These are phyloP conservation scores for Lottia scabra DNA, from an alignment of 2,888 invertebrate species.

Conservation along the genomic window DNA sequence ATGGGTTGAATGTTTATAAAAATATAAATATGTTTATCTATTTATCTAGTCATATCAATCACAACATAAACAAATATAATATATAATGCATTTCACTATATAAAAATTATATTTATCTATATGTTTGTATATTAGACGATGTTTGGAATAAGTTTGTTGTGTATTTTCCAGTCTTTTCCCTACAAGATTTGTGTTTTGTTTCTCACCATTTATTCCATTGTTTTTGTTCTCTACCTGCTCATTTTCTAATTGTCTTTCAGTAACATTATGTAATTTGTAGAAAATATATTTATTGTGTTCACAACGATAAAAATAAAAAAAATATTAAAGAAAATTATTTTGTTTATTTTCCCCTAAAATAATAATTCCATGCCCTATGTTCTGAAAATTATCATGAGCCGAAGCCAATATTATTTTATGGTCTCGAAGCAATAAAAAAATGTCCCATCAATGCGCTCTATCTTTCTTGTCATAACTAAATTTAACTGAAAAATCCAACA, in stretches of 20 bases:
- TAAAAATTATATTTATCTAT: background rate
- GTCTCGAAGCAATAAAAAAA: too few relatives aligned
- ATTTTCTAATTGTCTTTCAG: constrained; percentile 4
- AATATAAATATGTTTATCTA: too few relatives aligned
- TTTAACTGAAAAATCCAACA: too few relatives aligned
- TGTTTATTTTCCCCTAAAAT: too few relatives aligned
- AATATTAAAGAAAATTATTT: too few relatives aligned
- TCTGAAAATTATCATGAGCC: too few relatives aligned
- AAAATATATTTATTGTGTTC: constrained; percentile 2
- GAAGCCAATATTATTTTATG: too few relatives aligned
- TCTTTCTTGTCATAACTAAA: too few relatives aligned
- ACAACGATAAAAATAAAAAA: background rate
- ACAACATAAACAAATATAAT: background rate
- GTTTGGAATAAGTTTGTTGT: background rate
- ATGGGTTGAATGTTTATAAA: too few relatives aligned
- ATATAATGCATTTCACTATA: background rate
- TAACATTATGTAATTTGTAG: background rate
- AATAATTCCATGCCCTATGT: too few relatives aligned
- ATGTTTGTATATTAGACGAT: background rate
- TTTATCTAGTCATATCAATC: constrained; percentile 2
- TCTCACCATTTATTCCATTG: background rate
- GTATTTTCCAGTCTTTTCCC: background rate
- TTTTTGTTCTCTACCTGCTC: background rate
- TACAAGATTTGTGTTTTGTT: background rate
- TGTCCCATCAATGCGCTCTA: too few relatives aligned